Evolutionary conservation across 2,113 vertebrate species (phyloP).

Genomic region (Chroicocephalus ridibundus): DNA sequence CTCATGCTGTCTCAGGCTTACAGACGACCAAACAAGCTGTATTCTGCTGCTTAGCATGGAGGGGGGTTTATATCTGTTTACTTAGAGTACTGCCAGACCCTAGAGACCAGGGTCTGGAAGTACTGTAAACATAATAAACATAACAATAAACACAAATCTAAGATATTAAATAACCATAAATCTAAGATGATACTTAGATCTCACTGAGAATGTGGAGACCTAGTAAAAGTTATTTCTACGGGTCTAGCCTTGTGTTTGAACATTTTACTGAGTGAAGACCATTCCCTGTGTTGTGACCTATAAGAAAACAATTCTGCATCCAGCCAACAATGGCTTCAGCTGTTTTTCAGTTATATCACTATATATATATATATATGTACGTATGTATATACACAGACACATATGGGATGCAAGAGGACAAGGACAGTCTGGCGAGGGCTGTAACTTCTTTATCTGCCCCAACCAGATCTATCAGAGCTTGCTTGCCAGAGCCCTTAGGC

Average conservation of each 20-base stretch:
- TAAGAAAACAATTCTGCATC: not conserved
- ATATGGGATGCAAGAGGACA: not conserved
- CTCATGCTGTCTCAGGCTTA: not conserved
- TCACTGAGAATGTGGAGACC: not conserved
- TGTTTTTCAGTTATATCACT: not conserved
- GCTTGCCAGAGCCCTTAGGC: not conserved
- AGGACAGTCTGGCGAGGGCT: not conserved
- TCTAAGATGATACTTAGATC: not conserved
- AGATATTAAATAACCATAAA: not conserved
- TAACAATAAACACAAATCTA: not conserved
- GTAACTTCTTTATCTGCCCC: not conserved
- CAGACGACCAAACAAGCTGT: not conserved
- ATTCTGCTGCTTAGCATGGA: not conserved
- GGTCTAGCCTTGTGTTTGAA: not conserved
- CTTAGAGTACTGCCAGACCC: not conserved
- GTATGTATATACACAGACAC: no score
- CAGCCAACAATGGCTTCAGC: not conserved
- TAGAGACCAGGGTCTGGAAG: not conserved
- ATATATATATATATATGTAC: no score
- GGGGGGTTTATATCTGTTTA: not conserved
- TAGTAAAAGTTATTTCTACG: not conserved
- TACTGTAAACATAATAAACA: not conserved
- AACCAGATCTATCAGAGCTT: not conserved
- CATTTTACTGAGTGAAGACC: not conserved
- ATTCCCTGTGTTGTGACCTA: fast-evolving